Conservation (phyloP, 2,797 vertebrate species). For the Sebastes baramenuke region DNA sequence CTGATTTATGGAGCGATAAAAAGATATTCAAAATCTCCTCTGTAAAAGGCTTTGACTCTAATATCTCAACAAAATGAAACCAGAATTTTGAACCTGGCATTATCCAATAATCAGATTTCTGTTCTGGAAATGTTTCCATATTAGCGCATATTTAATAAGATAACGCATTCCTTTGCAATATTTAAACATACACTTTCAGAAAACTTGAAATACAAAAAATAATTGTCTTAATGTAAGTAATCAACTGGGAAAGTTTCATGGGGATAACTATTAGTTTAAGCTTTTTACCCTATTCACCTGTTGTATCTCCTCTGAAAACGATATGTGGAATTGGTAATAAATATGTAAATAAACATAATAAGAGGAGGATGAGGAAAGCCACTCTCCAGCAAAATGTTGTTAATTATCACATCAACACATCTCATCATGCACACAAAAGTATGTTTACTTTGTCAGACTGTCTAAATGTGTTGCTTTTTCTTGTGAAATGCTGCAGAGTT, state of each 20-base stretch:
- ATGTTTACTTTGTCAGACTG: neutral
- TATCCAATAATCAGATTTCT: neutral
- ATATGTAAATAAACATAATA: neutral
- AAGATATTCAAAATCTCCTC: too few relatives aligned
- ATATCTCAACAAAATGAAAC: too few relatives aligned
- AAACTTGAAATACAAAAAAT: neutral
- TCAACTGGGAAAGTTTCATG: neutral
- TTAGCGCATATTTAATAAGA: neutral
- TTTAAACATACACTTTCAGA: neutral
- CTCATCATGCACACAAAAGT: neutral
- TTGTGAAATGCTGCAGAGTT: neutral
- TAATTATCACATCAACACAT: neutral
- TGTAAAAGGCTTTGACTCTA: too few relatives aligned
- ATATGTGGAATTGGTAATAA: neutral
- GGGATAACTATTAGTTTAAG: accelerated
- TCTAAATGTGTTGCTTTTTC: neutral
- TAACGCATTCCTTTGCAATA: neutral
- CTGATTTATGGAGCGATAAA: too few relatives aligned
- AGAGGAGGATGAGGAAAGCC: neutral
- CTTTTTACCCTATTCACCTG: neutral
- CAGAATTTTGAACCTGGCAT: neutral
- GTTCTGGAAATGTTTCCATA: too few relatives aligned
- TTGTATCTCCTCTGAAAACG: neutral
- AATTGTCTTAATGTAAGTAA: accelerated
- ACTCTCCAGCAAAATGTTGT: neutral